Evolutionary conservation across 2,888 invertebrate species (phyloP).

Genomic region (Coelopa pilipes): DNA sequence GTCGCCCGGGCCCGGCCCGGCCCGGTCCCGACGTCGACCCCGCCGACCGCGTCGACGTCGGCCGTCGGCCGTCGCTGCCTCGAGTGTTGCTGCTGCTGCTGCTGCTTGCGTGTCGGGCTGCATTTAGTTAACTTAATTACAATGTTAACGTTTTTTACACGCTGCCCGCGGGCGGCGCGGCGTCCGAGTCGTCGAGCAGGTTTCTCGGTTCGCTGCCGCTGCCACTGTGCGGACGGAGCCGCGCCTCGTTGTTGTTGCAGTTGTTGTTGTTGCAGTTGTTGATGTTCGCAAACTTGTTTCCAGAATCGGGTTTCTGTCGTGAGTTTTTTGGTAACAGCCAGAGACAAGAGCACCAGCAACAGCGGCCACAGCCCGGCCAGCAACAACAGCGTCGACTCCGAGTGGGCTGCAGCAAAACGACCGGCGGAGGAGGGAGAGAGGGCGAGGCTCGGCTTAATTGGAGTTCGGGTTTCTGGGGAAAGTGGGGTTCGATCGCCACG

Average conservation of each 20-base stretch:
- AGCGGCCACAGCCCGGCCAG: slow-evolving; percentile 2
- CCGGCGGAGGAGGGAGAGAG: background rate
- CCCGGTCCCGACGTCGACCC: too few relatives aligned
- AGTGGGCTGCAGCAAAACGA: background rate
- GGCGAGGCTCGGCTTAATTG: too few relatives aligned
- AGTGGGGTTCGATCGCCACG: too few relatives aligned
- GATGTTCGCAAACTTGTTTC: slow-evolving; percentile 24
- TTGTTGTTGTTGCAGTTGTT: slow-evolving; percentile 31
- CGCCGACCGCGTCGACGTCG: too few relatives aligned
- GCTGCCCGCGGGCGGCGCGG: background rate
- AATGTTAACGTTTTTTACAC: slow-evolving; percentile 35
- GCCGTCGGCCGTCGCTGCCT: background rate
- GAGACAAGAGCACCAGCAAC: background rate
- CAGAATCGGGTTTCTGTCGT: slow-evolving; percentile 23
- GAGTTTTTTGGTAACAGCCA: slow-evolving; percentile 14
- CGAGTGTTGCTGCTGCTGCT: slow-evolving; percentile 13
- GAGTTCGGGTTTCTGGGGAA: too few relatives aligned
- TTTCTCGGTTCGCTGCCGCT: slow-evolving; percentile 6
- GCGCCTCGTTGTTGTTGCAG: slow-evolving; percentile 8
- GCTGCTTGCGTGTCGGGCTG: slow-evolving; percentile 35
- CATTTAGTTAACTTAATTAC: slow-evolving; percentile 39
- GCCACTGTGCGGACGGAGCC: slow-evolving; percentile 9
- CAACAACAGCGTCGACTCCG: background rate
- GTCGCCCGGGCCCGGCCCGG: too few relatives aligned
- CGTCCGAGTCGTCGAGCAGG: background rate